Evolutionary conservation across 30 jellyfish, hydroid and myxozoan species (phyloP), one percentile per base, ranked within the genome.

Genomic region (Mastigias papua): DNA sequence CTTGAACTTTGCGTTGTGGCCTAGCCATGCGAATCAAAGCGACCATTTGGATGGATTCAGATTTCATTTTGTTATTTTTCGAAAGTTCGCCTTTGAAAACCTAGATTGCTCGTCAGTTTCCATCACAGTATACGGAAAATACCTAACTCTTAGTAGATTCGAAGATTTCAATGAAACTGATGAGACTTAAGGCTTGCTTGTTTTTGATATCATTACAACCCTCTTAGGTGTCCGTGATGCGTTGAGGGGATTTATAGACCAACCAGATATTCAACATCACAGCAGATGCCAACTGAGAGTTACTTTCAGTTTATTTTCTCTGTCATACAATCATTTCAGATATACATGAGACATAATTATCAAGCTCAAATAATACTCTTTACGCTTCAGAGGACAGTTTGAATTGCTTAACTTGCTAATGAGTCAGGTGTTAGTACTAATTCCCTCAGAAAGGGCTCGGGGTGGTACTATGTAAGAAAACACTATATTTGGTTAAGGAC

Each of bases 11-110:
- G 75, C 46, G 79, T 80, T 48, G 10, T 57, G 90, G 90, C 81
- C 90, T 80, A 80, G 74, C 88, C 88, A 77, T 77, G 78, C 88
- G 88, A 58, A 77, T 51, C 88, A 48, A 62, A 49, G 75, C 86
- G 73, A 34, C 50, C 69, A 27, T 30, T 42, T 60, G 28, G 58
- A 69, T 78, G 90, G 90, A 80, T 66, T 80, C 90, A 42, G 71
- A 80, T 80, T 80, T 80, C 90, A 80, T 73, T 61, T 80, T 80
- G 60, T 16, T 26, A 66, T 77, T 54, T 34, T 49, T 7, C 63
- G 17, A 26, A 34, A 42, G 67, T 33, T 17, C 35, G 21, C 21
- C 20, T 13, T 72, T 22, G 35, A 63, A 25, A 19, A 7, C 69
- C 23, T 19, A 17, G 3, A 3, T 57, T 57, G 69, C 30, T 5